Conservation (phyloP, 2,113 vertebrate genomes). For the Empidonax alnorum region DNA sequence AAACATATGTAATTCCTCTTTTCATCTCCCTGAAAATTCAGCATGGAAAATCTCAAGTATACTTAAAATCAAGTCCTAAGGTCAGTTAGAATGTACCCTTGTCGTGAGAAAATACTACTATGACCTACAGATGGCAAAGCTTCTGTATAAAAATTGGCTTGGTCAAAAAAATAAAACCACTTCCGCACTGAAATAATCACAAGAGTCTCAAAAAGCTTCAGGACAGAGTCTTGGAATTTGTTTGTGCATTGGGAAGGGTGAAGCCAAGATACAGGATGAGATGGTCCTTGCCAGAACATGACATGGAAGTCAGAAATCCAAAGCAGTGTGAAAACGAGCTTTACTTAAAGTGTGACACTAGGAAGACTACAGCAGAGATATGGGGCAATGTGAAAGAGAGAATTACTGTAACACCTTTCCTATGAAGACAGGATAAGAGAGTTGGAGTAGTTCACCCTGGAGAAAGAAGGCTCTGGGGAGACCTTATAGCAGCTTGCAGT, state of each 20-base stretch:
- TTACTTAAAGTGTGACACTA: background rate
- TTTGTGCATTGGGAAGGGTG: background rate
- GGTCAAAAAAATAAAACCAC: background rate
- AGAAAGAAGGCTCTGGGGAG: background rate
- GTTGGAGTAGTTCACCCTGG: background rate
- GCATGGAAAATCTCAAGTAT: background rate
- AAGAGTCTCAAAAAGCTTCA: background rate
- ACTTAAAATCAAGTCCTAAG: background rate
- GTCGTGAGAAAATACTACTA: fast-evolving
- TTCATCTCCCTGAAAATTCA: background rate
- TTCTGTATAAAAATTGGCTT: background rate
- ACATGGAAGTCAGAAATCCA: background rate
- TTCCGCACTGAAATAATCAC: background rate
- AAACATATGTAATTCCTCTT: background rate
- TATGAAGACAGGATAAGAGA: background rate
- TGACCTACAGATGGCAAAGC: background rate
- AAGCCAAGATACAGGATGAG: background rate
- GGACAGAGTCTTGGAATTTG: background rate
- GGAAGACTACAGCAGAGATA: background rate
- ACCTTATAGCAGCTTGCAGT: background rate
- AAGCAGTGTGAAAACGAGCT: background rate
- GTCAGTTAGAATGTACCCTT: background rate
- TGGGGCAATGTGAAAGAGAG: background rate
- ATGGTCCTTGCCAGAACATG: background rate
- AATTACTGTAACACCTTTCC: background rate